Evolutionary conservation across 2,113 vertebrate genomes (phyloP), one percentile per base, ranked within the genome.

Genomic region (Scopus umbretta): DNA sequence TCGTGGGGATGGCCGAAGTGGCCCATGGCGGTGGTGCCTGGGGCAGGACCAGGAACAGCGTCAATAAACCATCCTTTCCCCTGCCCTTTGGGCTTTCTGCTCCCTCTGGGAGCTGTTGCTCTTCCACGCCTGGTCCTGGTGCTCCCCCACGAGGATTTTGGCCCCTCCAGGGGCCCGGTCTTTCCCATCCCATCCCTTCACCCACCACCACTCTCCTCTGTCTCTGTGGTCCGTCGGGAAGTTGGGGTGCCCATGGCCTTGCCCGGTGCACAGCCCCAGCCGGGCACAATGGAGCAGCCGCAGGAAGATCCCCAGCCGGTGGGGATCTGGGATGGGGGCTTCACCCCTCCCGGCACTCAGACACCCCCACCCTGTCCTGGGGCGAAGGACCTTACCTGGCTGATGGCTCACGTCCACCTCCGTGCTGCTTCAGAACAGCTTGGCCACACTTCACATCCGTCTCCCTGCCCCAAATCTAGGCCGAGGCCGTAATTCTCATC

Each of bases 201-300:
- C 6, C 38, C 9, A 0, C 13, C 26, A 13, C 5, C 3, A 6
- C 50, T 30, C 12, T n/a, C 38, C 40, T 4, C 8, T 7, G 16
- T 40, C 63, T 65, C 70, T 0, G 0, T 1, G 52, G 9, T 4
- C n/a, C 4, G 0, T 5, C 1, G 3, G 58, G 27, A 59, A 30
- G 6, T 2, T 0, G 2, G 16, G 18, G 6, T 47, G 21, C 9
- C 25, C 58, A 1, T 0, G 3, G 53, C 43, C n/a, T 3, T n/a
- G 59, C 53, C 27, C 62, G 29, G 18, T 3, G 43, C 25, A 21
- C 26, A 40, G 42, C 72, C 70, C 52, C 85, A 47, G 53, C n/a
- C 42, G 11, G 5, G 45, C 29, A 11, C 4, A 14, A 15, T 2
- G 61, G 78, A 91, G 55, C 36, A 42, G 0, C 71, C 25, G 13